Percentiles rank a stretch among this genome's conserved stretches.
phyloP scores from a whole-genome alignment of 2,888 invertebrate species.

The Mythimna albipuncta region DNA sequence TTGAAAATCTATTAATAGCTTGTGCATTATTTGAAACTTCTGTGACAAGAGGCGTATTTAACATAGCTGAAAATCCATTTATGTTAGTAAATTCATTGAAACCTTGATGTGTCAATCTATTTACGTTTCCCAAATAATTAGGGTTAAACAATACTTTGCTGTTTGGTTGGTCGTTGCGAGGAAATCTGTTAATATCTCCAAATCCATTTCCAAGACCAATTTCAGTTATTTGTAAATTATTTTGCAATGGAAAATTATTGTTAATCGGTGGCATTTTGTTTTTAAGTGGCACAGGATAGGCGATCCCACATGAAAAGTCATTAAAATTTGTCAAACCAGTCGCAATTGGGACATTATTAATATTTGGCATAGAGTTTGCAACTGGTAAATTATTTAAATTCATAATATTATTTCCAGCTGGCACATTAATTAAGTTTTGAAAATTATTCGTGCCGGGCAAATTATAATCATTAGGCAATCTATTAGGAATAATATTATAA shows the following conservation, averaged over 20 bases:
- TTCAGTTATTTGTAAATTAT: slow-evolving; percentile 28
- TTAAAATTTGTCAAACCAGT: slow-evolving; percentile 36
- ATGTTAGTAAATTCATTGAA: not conserved
- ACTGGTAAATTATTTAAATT: slow-evolving; percentile 33
- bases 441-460: slow-evolving; percentile 17
- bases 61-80: slow-evolving; percentile 5
- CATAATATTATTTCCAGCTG: slow-evolving; percentile 20
- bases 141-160: slow-evolving; percentile 5
- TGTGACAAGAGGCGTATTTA: slow-evolving; percentile 4
- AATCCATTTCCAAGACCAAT: slow-evolving; percentile 12
- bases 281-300: not conserved
- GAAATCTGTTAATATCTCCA: slow-evolving; percentile 23
- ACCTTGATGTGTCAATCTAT: not conserved
- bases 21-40: slow-evolving; percentile 2
- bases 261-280: slow-evolving; percentile 27
- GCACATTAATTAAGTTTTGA: slow-evolving; percentile 14
- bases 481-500: slow-evolving; percentile 11
- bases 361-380: slow-evolving; percentile 23
- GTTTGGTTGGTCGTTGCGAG: slow-evolving; percentile 11
- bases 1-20: not conserved
- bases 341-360: slow-evolving; percentile 6
- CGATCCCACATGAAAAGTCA: not conserved
- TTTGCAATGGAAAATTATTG: slow-evolving; percentile 29
- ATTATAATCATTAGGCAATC: slow-evolving; percentile 22
- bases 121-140: slow-evolving; percentile 8